phyloP scores from a whole-genome alignment of 2,113 vertebrate species.

The Myrmecobius fasciatus region DNA sequence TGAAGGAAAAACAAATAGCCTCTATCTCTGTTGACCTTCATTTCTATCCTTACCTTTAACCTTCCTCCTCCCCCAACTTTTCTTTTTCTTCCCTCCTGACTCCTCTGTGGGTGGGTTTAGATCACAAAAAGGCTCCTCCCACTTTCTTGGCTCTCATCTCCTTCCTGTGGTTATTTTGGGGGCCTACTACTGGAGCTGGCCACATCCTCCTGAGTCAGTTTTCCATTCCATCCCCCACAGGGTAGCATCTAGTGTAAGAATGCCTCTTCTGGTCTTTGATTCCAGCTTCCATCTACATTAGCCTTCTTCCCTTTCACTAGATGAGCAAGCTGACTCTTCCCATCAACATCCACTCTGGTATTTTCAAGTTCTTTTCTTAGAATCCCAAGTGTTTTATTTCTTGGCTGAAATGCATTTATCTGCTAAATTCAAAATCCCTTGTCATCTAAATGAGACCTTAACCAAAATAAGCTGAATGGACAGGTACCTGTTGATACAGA shows the following conservation, averaged over 20 bases:
- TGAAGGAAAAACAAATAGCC: not conserved
- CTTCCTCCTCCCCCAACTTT: not conserved
- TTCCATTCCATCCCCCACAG: not conserved
- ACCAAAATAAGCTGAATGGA: not conserved
- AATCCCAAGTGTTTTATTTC: not conserved
- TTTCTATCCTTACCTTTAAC: not conserved
- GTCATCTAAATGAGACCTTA: not conserved
- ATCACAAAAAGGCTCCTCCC: not conserved
- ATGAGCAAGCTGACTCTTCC: not conserved
- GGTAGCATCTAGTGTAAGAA: not conserved
- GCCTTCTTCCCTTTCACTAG: not conserved
- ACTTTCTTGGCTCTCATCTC: not conserved
- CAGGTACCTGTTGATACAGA: not conserved
- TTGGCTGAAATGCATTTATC: not conserved
- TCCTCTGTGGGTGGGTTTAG: not conserved
- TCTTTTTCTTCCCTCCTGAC: not conserved
- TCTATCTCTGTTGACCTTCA: not conserved
- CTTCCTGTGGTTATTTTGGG: constrained; percentile 5
- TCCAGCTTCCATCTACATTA: not conserved
- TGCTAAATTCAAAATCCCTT: not conserved
- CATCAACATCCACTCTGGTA: not conserved
- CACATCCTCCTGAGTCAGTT: not conserved
- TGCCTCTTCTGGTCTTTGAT: not conserved
- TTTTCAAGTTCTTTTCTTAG: not conserved
- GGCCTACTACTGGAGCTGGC: not conserved